Base-by-base conservation (phyloP, 2,113 vertebrate genomes). In the Coregonus clupeaformis region DNA sequence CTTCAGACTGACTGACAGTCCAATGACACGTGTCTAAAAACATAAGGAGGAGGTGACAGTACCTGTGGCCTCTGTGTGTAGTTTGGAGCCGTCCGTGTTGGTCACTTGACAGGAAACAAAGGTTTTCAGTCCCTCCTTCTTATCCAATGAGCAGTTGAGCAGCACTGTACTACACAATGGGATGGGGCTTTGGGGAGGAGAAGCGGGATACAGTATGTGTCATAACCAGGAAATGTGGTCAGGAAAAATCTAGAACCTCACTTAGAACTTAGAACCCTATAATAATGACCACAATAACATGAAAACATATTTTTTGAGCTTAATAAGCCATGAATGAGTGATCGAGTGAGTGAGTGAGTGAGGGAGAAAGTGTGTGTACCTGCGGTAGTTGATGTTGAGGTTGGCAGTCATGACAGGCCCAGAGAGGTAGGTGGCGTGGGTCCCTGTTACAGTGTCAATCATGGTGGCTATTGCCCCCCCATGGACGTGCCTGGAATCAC, bases 391-490 rank as follows among this genome's bases (percentile, higher is more conserved):
- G 57, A 94, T 88, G 82, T 89, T 95, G 73, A 96, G 90, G 75
- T 92, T 95, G 32, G 93, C 88, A 1, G 95, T 95, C 85, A 95
- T 78, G 11, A 94, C 88, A 12, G 88, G 82, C 70, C 90, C 93
- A 75, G 75, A 84, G 24, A 93, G 57, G 25, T 86, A 83, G 49
- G 80, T 75, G 20, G 90, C 93, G 47, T 92, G 93, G 72, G 90
- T 87, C 42, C 94, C 94, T 1, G 85, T 90, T 30, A 94, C 86
- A 0, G 82, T 82, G 64, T 96, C 94, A 57, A 95, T 91, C 82
- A 95, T 92, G 66, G 95, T 91, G 65, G 90, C 91, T 84, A 93
- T 91, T 12, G 95, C 94, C 79, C 94, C 95, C 62, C 95, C 94
- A 0, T 95, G 94, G 78, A 94, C 91, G 84, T 91, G 86, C 49